A percentile compares a stretch with the other conserved stretches of the same genome.
These are phyloP conservation scores for Schizaphis graminum DNA, from an alignment of 2,888 invertebrate species.

Conservation along the genomic window DNA sequence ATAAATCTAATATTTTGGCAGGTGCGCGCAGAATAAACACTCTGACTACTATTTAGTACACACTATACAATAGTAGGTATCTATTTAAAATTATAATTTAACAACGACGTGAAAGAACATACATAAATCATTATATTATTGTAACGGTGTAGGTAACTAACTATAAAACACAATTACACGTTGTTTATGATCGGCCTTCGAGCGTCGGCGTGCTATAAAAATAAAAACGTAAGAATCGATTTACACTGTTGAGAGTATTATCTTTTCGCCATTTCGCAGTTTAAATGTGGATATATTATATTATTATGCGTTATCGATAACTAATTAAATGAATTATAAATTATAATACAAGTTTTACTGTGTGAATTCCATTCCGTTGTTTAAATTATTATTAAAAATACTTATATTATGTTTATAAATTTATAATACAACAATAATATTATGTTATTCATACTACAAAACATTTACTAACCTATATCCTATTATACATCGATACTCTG, in stretches of 20 bases:
- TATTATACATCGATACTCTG: background rate
- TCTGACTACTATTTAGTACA: background rate
- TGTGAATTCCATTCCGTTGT: background rate
- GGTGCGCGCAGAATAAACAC: background rate
- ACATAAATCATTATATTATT: background rate
- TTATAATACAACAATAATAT: background rate
- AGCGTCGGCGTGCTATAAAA: background rate
- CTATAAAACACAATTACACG: background rate
- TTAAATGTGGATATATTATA: background rate
- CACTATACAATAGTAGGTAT: background rate
- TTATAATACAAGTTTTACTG: background rate
- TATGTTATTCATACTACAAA: background rate
- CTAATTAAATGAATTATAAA: background rate
- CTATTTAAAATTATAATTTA: background rate
- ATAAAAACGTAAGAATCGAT: background rate
- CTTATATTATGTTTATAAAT: background rate
- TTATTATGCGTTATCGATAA: background rate
- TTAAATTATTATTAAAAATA: background rate
- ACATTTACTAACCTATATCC: conserved; percentile 10
- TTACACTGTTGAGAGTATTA: background rate
- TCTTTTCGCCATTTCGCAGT: background rate
- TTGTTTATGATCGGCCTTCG: conserved; percentile 64
- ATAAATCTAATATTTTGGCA: background rate
- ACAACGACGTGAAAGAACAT: background rate
- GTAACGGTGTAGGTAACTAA: background rate